Evolutionary conservation across 2,113 vertebrate genomes (phyloP).

Genomic region (Gallinago jamesoni): DNA sequence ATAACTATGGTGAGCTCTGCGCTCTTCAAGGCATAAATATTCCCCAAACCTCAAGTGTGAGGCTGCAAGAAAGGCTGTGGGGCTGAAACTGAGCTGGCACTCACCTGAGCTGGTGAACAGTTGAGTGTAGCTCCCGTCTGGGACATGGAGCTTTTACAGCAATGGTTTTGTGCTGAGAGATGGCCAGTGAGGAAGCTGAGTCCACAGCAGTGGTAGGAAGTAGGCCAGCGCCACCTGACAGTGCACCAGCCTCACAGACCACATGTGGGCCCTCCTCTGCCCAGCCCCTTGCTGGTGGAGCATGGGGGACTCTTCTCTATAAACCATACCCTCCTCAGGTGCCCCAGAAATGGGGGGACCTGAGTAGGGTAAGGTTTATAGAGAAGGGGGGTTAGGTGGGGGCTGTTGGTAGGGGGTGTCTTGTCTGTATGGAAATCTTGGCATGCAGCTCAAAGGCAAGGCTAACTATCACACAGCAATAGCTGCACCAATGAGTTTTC

Average conservation of each 20-base stretch:
- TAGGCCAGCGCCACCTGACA: neutral
- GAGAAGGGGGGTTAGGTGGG: no score
- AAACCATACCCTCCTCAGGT: neutral
- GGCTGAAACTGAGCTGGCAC: neutral
- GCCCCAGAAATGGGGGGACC: neutral
- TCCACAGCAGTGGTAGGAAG: neutral
- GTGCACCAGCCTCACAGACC: neutral
- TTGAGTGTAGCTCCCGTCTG: neutral
- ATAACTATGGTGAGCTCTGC: neutral
- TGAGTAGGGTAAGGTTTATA: no score
- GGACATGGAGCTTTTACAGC: rapidly evolving
- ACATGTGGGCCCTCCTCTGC: rapidly evolving
- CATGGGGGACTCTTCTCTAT: neutral
- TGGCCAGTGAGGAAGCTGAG: neutral
- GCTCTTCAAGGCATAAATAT: neutral
- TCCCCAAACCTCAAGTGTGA: neutral
- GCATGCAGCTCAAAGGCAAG: neutral
- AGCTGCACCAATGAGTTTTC: neutral
- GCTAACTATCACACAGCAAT: neutral
- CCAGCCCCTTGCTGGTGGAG: neutral
- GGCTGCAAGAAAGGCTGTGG: neutral
- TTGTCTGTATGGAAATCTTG: neutral
- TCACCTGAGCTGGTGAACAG: neutral
- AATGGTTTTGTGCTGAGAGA: neutral
- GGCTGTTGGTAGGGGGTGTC: no score